These are phyloP conservation scores for Callyntrura guangdongensis DNA, from an alignment of 2,888 invertebrate species.

Conservation along the genomic window DNA sequence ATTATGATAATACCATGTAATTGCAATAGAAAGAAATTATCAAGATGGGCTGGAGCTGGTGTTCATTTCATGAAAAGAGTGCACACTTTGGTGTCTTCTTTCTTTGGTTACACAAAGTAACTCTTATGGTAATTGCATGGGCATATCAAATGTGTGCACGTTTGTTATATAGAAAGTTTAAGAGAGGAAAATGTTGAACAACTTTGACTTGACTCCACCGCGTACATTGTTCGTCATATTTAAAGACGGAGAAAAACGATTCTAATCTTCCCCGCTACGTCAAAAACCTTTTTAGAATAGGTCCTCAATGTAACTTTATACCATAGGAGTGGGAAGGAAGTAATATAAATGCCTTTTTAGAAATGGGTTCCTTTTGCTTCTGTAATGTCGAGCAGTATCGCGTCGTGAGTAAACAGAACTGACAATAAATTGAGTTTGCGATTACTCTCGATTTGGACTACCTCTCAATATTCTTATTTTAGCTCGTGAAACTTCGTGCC, in stretches of 20 bases:
- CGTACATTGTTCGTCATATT: no score
- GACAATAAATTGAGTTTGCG: not conserved
- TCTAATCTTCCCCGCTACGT: no score
- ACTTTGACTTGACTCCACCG: no score
- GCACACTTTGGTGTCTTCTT: not conserved
- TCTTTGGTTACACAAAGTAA: no score
- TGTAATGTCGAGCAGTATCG: not conserved
- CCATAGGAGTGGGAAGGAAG: no score
- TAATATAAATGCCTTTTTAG: not conserved
- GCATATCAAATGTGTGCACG: no score
- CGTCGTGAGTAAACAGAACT: no score
- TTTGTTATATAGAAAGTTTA: no score
- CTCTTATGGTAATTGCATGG: no score
- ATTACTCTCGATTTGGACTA: not conserved
- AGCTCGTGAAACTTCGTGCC: no score
- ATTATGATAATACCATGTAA: not conserved
- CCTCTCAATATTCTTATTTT: not conserved
- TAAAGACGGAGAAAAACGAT: no score
- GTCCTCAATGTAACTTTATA: not conserved
- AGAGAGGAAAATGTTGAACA: no score
- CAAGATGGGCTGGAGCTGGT: not conserved
- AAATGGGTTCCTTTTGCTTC: not conserved
- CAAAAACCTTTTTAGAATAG: not conserved
- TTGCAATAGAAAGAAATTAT: not conserved
- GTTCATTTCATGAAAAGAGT: not conserved